These are phyloP conservation scores for Philereme vetulata DNA, from an alignment of 2,888 invertebrate species.

Conservation along the genomic window DNA sequence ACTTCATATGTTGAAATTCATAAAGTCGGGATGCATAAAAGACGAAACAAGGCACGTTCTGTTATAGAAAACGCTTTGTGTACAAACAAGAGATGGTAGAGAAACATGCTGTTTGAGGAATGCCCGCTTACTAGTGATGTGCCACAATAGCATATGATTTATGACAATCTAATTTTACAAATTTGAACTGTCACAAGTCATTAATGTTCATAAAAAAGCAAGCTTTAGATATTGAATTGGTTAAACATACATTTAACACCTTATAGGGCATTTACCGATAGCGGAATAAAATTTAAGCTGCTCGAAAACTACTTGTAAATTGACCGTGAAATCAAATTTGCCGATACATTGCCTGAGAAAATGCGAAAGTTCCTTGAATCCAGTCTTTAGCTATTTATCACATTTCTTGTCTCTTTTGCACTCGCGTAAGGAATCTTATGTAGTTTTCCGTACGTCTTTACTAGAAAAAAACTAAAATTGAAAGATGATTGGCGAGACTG, in stretches of 20 bases:
- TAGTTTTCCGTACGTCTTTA: no score
- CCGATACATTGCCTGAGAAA: slow-evolving; percentile 19
- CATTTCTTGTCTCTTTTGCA: no score
- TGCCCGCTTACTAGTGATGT: slow-evolving; percentile 8
- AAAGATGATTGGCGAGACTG: no score
- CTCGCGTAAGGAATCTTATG: no score
- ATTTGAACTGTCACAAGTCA: no score
- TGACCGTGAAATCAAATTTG: slow-evolving; percentile 30
- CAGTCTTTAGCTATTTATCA: no score
- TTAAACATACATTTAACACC: background rate
- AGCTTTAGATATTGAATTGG: no score
- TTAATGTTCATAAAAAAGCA: no score
- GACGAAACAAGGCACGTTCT: background rate
- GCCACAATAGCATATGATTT: slow-evolving; percentile 3
- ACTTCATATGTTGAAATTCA: no score
- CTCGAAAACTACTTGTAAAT: slow-evolving; percentile 28
- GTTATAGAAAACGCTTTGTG: background rate
- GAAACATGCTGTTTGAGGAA: slow-evolving; percentile 27
- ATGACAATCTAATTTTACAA: background rate
- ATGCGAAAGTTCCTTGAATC: slow-evolving; percentile 10
- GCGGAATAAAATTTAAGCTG: slow-evolving; percentile 18
- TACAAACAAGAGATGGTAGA: slow-evolving; percentile 10
- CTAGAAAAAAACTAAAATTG: no score
- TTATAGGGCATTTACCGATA: slow-evolving; percentile 1
- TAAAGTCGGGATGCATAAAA: background rate